Evolutionary conservation across 2,888 invertebrate genomes (phyloP).

Genomic region (Trisateles emortualis): DNA sequence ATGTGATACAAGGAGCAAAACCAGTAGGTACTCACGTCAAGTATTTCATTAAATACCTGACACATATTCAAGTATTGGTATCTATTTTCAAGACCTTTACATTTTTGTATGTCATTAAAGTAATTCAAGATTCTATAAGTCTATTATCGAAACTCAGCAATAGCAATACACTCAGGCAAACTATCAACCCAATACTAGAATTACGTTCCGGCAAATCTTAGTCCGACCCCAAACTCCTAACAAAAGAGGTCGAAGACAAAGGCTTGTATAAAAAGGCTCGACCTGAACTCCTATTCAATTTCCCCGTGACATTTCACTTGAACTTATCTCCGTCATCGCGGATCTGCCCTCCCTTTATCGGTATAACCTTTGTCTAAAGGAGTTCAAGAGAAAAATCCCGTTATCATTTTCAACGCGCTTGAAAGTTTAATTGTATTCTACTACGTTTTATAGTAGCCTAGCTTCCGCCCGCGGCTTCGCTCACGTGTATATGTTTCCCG

Average conservation of each 20-base stretch:
- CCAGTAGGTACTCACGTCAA: no score
- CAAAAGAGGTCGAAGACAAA: conserved; percentile 41
- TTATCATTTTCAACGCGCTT: conserved; percentile 22
- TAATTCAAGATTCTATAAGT: neutral
- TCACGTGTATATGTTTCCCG: no score
- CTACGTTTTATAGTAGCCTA: no score
- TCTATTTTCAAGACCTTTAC: no score
- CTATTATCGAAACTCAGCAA: neutral
- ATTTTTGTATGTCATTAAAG: no score
- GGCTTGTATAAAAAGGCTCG: conserved; percentile 39
- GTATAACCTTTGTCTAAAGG: conserved; percentile 36
- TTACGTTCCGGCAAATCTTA: conserved; percentile 25
- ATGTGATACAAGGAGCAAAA: no score
- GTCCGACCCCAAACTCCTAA: conserved; percentile 23
- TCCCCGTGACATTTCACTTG: conserved; percentile 43
- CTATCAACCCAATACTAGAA: conserved; percentile 17
- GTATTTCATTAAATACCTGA: no score
- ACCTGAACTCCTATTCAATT: conserved; percentile 55
- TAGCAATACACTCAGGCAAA: conserved; percentile 1
- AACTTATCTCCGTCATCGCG: conserved; percentile 39
- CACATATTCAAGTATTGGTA: no score
- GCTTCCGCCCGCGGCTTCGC: neutral
- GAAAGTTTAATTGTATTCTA: conserved; percentile 3
- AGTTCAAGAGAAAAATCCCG: conserved; percentile 29
- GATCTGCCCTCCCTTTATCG: conserved; percentile 27